Base-by-base conservation (phyloP, 1,140 invertebrate genomes). In the Anastrepha ludens region DNA sequence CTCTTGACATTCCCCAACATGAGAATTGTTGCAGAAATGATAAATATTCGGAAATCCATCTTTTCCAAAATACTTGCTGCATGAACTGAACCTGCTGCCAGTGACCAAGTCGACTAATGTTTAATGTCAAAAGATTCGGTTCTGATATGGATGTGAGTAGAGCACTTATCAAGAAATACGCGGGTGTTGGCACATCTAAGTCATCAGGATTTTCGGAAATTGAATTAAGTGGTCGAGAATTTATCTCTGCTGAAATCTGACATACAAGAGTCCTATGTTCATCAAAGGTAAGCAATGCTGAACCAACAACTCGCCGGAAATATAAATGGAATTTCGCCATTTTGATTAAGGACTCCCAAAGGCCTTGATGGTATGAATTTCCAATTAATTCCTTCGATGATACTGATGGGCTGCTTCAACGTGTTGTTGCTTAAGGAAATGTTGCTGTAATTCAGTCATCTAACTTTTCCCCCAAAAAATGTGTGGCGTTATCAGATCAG, bases 1-100 rank as follows among this genome's bases (percentile, higher is more conserved):
- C n/a, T n/a, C n/a, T n/a, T n/a, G n/a, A n/a, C n/a, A n/a, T n/a
- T n/a, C n/a, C n/a, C n/a, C n/a, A n/a, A n/a, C n/a, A n/a, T n/a
- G n/a, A n/a, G n/a, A 85, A 5, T 29, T 87, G 29, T 29, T 88
- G 65, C 3, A 87, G 59, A 62, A 62, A 8, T 20, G 41, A 9
- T 4, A 88, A n/a, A 44, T 88, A 87, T 15, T 64, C 39, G 1
- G 13, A 5, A 87, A 17, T 86, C 85, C 85, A 88, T 17, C 59
- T 44, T 15, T 59, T 50, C 87, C 88, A 88, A 47, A 88, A 88
- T 17, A 65, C 29, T 58, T 88, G 88, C 29, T 62, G 85, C 11
- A 87, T 59, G 9, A 29, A 15, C 2, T n/a, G 17, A 17, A 81
- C 50, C 2, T 58, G 39, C 17, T 81, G 85, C 88, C 86, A 87